Percentiles rank a stretch among this genome's conserved stretches.
Conservation (phyloP, 2,888 invertebrate species). For the Hydrotaea diabolus region DNA sequence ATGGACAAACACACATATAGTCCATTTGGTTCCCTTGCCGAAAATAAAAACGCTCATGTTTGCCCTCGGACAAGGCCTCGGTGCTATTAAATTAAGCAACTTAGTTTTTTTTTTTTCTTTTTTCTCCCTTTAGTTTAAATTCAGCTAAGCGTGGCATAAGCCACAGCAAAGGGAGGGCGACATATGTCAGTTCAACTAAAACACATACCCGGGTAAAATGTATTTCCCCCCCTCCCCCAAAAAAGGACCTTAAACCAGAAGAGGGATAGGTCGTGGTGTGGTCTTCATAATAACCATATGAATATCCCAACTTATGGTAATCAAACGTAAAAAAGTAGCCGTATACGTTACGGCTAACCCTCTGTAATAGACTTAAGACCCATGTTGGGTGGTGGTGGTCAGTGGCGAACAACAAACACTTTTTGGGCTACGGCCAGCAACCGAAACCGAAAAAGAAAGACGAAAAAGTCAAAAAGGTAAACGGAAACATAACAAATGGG, state of each 20-base stretch:
- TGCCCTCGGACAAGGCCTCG: slow-evolving; percentile 31
- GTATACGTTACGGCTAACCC: slow-evolving; percentile 34
- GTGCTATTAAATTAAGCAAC: slow-evolving; percentile 63
- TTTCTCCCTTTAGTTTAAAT: slow-evolving; percentile 42
- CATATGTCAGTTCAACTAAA: slow-evolving; percentile 14
- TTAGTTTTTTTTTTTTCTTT: slow-evolving; percentile 16
- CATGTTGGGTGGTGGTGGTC: slow-evolving; percentile 1
- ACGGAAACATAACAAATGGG: slow-evolving; percentile 43
- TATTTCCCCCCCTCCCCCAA: neutral
- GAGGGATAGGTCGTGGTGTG: neutral
- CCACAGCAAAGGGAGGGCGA: neutral
- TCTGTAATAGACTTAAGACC: slow-evolving; percentile 55
- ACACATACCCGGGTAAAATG: neutral
- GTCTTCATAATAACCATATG: slow-evolving; percentile 36
- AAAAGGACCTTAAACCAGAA: neutral
- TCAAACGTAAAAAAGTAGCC: slow-evolving; percentile 38
- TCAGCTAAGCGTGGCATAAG: slow-evolving; percentile 30
- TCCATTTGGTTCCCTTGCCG: neutral
- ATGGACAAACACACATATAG: too few species aligned
- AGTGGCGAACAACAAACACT: slow-evolving; percentile 8
- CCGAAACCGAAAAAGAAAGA: neutral
- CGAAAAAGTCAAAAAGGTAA: slow-evolving; percentile 51
- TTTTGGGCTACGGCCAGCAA: slow-evolving; percentile 25
- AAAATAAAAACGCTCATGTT: slow-evolving; percentile 24
- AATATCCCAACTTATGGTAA: slow-evolving; percentile 52